Evolutionary conservation across 2,888 invertebrate genomes (phyloP), one percentile per base, ranked within the genome.

Genomic region (Beris morrisii): DNA sequence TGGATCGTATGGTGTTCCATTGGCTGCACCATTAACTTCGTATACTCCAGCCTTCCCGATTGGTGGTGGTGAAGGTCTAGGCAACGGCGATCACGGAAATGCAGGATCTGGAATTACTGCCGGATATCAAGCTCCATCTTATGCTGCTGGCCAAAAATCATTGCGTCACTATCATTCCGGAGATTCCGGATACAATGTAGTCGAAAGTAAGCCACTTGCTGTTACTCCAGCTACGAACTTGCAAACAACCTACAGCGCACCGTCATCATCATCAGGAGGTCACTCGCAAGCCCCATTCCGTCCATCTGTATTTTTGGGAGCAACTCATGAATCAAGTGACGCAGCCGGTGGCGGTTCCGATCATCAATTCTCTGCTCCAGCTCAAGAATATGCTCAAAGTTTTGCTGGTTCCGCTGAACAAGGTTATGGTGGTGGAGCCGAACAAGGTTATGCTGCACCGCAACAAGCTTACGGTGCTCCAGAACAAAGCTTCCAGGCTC

Each of bases 61-160:
- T 7, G 68, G 67, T 12, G 67, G 68, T 63, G 13, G 46, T 30
- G 38, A 38, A 1, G 15, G 63, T 38, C 28, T 65, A 65, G 65
- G 69, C 54, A n/a, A 58, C 48, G 45, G 65, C 64, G 61, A 48
- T 70, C 63, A 15, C 59, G 70, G n/a, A 55, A 69, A 45, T 71
- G 73, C 66, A 67, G 70, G 30, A 55, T 68, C 4, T 56, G 70
- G 43, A 50, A 58, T 63, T 65, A 69, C 4, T 65, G 66, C 45
- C 15, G 69, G 70, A 9, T 73, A 73, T 28, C 67, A 67, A 48
- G 65, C 74, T 0, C 79, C 79, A 0, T 67, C 72, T 5, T 79
- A 79, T 69, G 79, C 79, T 0, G 56, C 74, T 45, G 79, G 79
- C 0, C 79, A 79, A 67, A 79, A 79, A 67, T 79, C 79, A 5